Evolutionary conservation across 2,797 vertebrate species (phyloP), one percentile per base, ranked within the genome.

Genomic region (Betta splendens): DNA sequence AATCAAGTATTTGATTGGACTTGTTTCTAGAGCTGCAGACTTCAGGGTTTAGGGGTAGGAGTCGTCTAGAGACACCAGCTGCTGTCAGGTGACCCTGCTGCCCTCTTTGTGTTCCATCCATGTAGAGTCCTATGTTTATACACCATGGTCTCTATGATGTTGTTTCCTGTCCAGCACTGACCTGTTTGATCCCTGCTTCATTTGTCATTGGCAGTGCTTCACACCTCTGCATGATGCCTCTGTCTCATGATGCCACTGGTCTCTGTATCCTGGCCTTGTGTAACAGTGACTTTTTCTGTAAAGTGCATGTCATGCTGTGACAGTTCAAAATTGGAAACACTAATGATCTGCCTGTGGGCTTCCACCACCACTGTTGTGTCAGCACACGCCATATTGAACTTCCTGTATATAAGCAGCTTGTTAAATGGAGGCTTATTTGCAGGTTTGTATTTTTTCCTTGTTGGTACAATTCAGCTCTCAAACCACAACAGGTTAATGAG

Each of bases 211-310:
- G 47, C 33, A 22, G 44, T 31, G 47, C 23, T 62, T 9, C 33
- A 5, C 8, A 62, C 22, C 22, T 16, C 64, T 68, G 69, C 73
- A 74, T 80, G 78, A 6, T 16, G 32, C 52, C 1, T 51, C 16
- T 45, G 49, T 76, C 46, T 60, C 36, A 55, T 54, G 64, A 73
- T 58, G 75, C 70, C 64, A 10, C 58, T 65, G 48, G 45, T 16
- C 54, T 63, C 13, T 3, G 49, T 25, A 33, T 63, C 35, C 39
- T 28, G 8, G 49, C 69, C 72, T 55, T 69, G 42, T 69, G 38
- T 38, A 68, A 54, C 39, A 23, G 4, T 35, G 32, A 37, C 31
- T 28, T 49, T 39, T 9, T 40, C 12, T 42, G 7, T 50, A 1
- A 7, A 54, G 22, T 40, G 25, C n/a, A 43, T 28, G 28, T 4